Percentiles rank a stretch among this genome's conserved stretches.
Evolutionary conservation across 35 echinoderm and acorn worm genomes (phyloP).

Genomic region (Acanthaster planci): DNA sequence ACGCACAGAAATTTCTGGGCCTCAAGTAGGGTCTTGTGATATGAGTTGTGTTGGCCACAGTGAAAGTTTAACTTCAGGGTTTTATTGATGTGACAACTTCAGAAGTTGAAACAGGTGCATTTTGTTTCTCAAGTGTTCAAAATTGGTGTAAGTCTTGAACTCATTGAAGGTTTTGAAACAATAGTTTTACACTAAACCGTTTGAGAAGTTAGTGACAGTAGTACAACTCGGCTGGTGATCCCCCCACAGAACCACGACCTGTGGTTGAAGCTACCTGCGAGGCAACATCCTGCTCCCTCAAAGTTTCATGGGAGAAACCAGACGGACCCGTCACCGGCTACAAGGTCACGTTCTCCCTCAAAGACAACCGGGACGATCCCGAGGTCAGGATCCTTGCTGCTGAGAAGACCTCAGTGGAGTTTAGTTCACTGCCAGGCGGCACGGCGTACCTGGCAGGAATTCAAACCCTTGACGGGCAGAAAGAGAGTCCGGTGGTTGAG

Average conservation of each 20-base stretch:
- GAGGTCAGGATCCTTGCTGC: slow-evolving; percentile 38
- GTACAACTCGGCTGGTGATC: not conserved
- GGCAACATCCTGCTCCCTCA: slow-evolving; percentile 20
- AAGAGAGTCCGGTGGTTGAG: slow-evolving; percentile 54
- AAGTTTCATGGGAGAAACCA: slow-evolving; percentile 56
- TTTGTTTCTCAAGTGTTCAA: too few species aligned
- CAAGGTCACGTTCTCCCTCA: slow-evolving; percentile 35
- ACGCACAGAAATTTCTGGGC: too few species aligned
- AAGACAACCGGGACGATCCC: slow-evolving; percentile 28
- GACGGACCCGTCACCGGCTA: slow-evolving; percentile 50
- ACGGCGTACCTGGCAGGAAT: slow-evolving; percentile 56
- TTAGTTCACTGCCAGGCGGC: slow-evolving; percentile 30
- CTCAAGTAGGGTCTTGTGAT: too few species aligned
- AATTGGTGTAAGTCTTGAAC: too few species aligned
- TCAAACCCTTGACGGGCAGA: slow-evolving; percentile 51
- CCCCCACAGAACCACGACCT: slow-evolving; percentile 30
- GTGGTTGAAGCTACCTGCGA: slow-evolving; percentile 43
- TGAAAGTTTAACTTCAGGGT: too few species aligned
- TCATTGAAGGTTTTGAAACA: not conserved
- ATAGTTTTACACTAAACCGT: not conserved
- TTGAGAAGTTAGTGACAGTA: not conserved
- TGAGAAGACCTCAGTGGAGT: slow-evolving; percentile 42
- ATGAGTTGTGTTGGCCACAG: too few species aligned
- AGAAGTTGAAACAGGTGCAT: too few species aligned
- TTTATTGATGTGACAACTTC: too few species aligned